A percentile compares a stretch with the other conserved stretches of the same genome.
Conservation (phyloP, 2,888 invertebrate species). For the Aplocera efformata region DNA sequence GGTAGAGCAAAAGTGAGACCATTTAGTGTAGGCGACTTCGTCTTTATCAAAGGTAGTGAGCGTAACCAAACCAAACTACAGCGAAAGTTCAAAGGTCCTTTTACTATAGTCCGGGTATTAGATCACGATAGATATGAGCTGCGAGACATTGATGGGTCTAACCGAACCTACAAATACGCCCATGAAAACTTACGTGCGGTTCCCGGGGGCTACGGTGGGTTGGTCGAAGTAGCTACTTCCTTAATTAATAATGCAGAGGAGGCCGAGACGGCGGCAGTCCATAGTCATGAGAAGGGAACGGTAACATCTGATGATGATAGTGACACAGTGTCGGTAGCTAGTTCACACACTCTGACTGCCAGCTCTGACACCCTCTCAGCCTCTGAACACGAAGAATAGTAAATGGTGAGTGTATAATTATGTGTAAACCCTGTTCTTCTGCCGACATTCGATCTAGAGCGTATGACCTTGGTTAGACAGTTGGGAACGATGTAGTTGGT, state of each 20-base stretch:
- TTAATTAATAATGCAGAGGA: constrained; percentile 2
- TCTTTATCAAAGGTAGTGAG: not conserved
- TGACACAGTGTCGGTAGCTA: not conserved
- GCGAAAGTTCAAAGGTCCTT: constrained; percentile 16
- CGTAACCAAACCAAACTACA: constrained; percentile 16
- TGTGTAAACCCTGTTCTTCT: not conserved
- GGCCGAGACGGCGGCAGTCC: constrained; percentile 22
- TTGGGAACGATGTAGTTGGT: no score
- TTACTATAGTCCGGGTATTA: constrained; percentile 1
- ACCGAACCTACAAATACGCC: constrained; percentile 21
- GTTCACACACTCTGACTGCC: not conserved
- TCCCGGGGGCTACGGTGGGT: constrained; percentile 17
- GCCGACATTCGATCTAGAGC: no score
- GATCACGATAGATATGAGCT: constrained; percentile 19
- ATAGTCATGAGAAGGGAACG: not conserved
- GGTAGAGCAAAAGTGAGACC: constrained; percentile 3
- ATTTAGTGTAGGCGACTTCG: constrained; percentile 13
- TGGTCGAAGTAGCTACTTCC: constrained; percentile 11
- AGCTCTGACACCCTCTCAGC: not conserved
- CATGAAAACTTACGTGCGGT: constrained; percentile 19
- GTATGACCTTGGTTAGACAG: no score
- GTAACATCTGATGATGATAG: not conserved
- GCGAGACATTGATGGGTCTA: constrained; percentile 13
- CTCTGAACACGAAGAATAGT: not conserved
- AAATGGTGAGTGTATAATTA: not conserved